A percentile compares a stretch with the other conserved stretches of the same genome.
These are phyloP conservation scores for Ridgeia piscesae DNA, from an alignment of 1,140 invertebrate species.

Conservation along the genomic window DNA sequence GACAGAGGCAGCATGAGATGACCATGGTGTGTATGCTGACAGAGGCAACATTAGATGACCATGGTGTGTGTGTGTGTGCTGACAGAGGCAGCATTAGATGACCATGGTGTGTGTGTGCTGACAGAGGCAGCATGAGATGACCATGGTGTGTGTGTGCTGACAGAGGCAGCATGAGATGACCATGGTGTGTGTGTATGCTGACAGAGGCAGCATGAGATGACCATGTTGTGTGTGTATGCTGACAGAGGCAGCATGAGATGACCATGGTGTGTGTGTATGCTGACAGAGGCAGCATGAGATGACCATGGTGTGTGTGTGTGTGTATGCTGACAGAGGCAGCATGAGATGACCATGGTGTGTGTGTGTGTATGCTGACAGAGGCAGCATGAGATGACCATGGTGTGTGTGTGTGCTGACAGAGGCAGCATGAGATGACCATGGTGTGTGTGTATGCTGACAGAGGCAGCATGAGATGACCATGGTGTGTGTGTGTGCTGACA, in stretches of 20 bases:
- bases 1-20: no score
- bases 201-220: conserved; percentile 44
- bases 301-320: conserved; percentile 36
- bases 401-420: conserved; percentile 36
- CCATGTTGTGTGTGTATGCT: no score
- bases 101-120: not conserved
- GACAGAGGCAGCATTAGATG: no score
- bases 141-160: no score
- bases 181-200: not conserved
- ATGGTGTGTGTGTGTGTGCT: no score
- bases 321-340: conserved; percentile 42
- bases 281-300: conserved; percentile 44
- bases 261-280: not conserved
- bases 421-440: conserved; percentile 41
- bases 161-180: no score
- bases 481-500: conserved; percentile 28
- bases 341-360: conserved; percentile 43
- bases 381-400: not conserved
- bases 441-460: no score
- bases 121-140: conserved; percentile 44
- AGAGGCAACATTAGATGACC: conserved; percentile 45
- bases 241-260: no score
- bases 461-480: not conserved
- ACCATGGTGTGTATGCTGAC: conserved; percentile 7
- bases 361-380: no score